These are phyloP conservation scores for Sitophilus oryzae DNA, from an alignment of 1,140 invertebrate genomes.

Conservation along the genomic window DNA sequence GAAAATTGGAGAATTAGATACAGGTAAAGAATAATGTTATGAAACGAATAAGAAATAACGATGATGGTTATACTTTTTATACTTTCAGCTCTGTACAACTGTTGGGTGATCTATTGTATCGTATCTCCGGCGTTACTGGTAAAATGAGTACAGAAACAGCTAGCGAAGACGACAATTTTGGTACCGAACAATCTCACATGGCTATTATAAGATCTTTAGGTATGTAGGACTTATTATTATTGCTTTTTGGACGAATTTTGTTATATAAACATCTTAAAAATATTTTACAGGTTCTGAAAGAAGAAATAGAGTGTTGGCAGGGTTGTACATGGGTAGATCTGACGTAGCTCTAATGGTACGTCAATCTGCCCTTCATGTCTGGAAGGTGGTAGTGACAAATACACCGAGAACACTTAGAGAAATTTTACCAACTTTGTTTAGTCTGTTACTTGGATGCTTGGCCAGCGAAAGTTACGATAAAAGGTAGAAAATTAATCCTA, in stretches of 20 bases:
- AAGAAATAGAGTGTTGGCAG: slow-evolving; percentile 88
- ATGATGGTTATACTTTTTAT: not conserved
- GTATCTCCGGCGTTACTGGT: slow-evolving; percentile 94
- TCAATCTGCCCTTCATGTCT: slow-evolving; percentile 95
- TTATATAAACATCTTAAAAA: no score
- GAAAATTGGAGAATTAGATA: slow-evolving; percentile 98
- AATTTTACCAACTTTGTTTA: slow-evolving; percentile 92
- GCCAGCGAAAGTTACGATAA: slow-evolving; percentile 95
- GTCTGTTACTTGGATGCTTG: slow-evolving; percentile 83
- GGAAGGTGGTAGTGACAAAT: slow-evolving; percentile 96
- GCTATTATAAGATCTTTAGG: slow-evolving; percentile 79
- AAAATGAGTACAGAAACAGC: slow-evolving; percentile 99
- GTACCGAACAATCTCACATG: slow-evolving; percentile 91
- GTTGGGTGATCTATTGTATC: slow-evolving; percentile 92
- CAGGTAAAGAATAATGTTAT: slow-evolving; percentile 41
- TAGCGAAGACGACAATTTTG: slow-evolving; percentile 98
- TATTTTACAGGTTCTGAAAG: slow-evolving; percentile 64
- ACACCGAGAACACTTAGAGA: slow-evolving; percentile 94
- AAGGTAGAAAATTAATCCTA: slow-evolving; percentile 24
- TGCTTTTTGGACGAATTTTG: no score
- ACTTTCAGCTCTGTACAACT: slow-evolving; percentile 85
- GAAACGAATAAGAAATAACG: not conserved
- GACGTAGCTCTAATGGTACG: slow-evolving; percentile 95
- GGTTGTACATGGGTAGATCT: slow-evolving; percentile 94
- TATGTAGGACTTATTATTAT: not conserved